Conservation (phyloP, 2,797 vertebrate genomes). For the Paramormyrops hopkinsi region DNA sequence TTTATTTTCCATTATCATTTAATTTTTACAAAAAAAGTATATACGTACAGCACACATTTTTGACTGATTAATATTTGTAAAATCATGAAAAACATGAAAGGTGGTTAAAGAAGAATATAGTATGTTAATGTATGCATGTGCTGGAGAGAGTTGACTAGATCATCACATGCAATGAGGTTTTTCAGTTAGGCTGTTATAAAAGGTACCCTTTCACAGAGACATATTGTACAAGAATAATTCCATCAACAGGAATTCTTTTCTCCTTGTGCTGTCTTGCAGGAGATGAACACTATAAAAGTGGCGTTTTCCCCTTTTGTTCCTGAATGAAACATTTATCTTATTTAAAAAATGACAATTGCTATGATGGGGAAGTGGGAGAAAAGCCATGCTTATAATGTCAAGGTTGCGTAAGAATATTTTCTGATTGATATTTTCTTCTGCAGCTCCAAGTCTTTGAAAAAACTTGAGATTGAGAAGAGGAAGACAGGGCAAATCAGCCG, state of each 20-base stretch:
- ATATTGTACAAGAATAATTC: conserved; percentile 29
- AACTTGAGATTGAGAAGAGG: conserved; percentile 4
- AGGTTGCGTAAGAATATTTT: conserved; percentile 34
- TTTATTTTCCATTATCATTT: background rate
- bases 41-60: background rate
- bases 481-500: background rate
- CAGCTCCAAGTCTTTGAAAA: conserved; percentile 18
- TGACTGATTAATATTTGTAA: background rate
- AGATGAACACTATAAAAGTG: conserved; percentile 34
- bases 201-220: conserved; percentile 28
- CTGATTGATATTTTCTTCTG: conserved; percentile 24
- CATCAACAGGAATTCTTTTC: conserved; percentile 30
- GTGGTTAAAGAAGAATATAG: background rate
- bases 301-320: conserved; percentile 24
- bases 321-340: conserved; percentile 31
- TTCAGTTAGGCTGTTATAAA: conserved; percentile 34
- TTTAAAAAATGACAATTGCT: conserved; percentile 39
- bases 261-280: conserved; percentile 19
- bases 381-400: conserved; percentile 32
- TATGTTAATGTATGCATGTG: conserved; percentile 16
- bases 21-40: background rate
- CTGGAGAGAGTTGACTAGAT: conserved; percentile 32
- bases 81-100: background rate
- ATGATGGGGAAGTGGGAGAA: conserved; percentile 2
- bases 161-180: conserved; percentile 38